Conservation (phyloP, 2,797 vertebrate species). For the Myotis myotis region DNA sequence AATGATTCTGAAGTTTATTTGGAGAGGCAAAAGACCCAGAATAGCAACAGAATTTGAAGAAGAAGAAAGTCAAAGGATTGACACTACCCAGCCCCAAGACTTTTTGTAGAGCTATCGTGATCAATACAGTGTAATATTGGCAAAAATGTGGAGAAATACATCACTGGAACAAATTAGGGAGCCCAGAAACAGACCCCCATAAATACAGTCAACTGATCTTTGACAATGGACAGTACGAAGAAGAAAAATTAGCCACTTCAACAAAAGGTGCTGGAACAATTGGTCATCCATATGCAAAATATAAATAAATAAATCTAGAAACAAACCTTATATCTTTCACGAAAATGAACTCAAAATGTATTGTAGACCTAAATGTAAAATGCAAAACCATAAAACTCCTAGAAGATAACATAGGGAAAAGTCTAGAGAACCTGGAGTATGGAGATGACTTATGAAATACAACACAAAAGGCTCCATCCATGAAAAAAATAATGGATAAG, state of each 20-base stretch:
- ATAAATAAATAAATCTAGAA: neutral
- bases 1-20: neutral
- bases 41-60: neutral
- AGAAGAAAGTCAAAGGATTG: neutral
- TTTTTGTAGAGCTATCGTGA: neutral
- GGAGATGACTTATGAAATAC: too few relatives aligned
- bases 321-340: neutral
- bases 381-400: too few relatives aligned
- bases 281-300: neutral
- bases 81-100: neutral
- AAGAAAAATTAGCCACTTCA: neutral
- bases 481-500: too few relatives aligned
- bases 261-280: neutral
- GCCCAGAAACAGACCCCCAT: neutral
- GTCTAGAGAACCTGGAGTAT: too few relatives aligned
- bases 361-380: too few relatives aligned
- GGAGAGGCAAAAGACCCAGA: neutral
- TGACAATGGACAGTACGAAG: neutral
- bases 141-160: neutral
- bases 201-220: neutral
- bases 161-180: neutral
- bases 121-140: neutral
- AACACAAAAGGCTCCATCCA: too few relatives aligned
- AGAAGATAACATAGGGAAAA: too few relatives aligned
- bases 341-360: neutral